phyloP scores from a whole-genome alignment of 2,888 invertebrate genomes.

The Petrolisthes cinctipes region DNA sequence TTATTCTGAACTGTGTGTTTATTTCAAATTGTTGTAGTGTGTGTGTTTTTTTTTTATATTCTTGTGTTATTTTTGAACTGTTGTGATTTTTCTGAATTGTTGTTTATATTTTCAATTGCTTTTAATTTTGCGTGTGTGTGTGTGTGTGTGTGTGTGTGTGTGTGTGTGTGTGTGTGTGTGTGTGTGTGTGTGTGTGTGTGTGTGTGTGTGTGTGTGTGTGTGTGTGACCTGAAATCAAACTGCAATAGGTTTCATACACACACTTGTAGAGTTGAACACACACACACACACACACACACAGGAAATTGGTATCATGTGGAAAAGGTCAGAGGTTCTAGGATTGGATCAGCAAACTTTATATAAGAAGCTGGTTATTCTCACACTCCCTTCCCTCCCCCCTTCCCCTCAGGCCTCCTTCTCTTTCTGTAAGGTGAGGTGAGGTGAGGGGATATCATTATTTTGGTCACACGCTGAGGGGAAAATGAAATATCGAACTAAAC shows the following conservation, averaged over 20 bases:
- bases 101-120: too few species aligned
- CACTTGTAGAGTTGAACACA: background rate
- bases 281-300: background rate
- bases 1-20: too few species aligned
- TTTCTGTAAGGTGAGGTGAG: too few species aligned
- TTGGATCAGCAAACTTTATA: too few species aligned
- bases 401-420: background rate
- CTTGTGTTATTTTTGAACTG: too few species aligned
- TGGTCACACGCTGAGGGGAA: too few species aligned
- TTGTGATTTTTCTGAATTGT: too few species aligned
- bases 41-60: too few species aligned
- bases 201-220: slow-evolving; percentile 25
- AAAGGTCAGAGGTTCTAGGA: too few species aligned
- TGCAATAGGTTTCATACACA: background rate
- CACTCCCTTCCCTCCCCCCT: background rate
- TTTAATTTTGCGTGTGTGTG: background rate
- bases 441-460: too few species aligned
- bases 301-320: background rate
- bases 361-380: background rate
- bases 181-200: slow-evolving; percentile 20
- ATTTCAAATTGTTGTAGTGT: too few species aligned
- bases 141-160: slow-evolving; percentile 22
- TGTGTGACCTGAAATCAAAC: background rate
- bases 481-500: too few species aligned
- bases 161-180: slow-evolving; percentile 17